phyloP scores from a whole-genome alignment of 2,113 vertebrate genomes.

The Felis chaus region DNA sequence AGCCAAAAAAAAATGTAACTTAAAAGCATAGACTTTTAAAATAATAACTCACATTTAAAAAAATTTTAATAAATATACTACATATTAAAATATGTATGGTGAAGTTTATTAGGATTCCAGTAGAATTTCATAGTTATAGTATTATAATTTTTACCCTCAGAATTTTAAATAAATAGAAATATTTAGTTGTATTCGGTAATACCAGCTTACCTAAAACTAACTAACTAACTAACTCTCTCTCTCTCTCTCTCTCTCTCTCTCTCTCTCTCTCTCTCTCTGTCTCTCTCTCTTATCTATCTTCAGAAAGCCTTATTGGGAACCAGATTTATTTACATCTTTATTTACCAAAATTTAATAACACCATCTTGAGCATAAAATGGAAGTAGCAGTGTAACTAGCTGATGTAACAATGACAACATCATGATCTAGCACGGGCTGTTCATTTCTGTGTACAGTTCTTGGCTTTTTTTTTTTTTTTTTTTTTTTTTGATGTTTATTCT shows the following conservation, averaged over 20 bases:
- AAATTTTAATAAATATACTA: neutral
- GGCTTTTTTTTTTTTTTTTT: no score
- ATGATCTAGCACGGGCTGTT: neutral
- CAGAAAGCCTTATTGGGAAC: neutral
- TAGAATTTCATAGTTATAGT: neutral
- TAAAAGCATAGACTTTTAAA: neutral
- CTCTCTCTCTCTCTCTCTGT: no score
- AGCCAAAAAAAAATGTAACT: conserved; percentile 35
- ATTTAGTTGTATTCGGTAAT: neutral
- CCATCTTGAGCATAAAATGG: neutral
- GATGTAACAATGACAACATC: neutral
- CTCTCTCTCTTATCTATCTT: neutral
- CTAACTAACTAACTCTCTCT: no score
- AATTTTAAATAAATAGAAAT: neutral
- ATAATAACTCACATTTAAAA: neutral
- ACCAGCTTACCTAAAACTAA: neutral
- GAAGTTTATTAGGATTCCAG: neutral
- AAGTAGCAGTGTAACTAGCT: neutral
- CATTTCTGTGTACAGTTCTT: neutral
- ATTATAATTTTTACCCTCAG: neutral
- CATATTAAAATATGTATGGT: neutral
- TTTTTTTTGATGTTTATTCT: no score
- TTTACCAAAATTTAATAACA: neutral
- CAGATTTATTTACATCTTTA: neutral
- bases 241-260: no score